Percentiles rank a stretch among this genome's conserved stretches.
Conservation (phyloP, 2,797 vertebrate species). For the Microcaecilia unicolor region DNA sequence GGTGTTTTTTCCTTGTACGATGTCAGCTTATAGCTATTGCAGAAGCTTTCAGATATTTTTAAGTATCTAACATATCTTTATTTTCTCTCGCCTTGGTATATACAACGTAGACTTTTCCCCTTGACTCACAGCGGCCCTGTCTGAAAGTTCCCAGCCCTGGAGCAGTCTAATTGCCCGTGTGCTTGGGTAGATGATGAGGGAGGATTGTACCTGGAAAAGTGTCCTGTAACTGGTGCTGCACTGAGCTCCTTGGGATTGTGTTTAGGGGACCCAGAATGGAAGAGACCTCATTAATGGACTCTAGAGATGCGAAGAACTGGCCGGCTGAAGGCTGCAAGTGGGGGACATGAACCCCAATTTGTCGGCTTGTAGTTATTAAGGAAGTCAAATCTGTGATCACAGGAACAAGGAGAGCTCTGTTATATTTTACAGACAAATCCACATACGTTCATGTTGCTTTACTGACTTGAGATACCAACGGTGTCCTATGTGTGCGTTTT, state of each 20-base stretch:
- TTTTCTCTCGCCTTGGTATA: too few relatives aligned
- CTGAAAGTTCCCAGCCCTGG: too few relatives aligned
- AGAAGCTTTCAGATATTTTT: neutral
- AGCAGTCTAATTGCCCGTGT: too few relatives aligned
- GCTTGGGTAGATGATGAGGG: neutral
- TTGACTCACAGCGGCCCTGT: too few relatives aligned
- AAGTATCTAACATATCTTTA: neutral
- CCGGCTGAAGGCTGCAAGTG: slow-evolving; percentile 72
- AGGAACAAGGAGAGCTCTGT: slow-evolving; percentile 44
- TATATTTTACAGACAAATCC: slow-evolving; percentile 13
- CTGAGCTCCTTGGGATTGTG: slow-evolving; percentile 79
- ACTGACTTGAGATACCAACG: too few relatives aligned
- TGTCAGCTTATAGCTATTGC: too few relatives aligned
- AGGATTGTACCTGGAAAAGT: slow-evolving; percentile 88
- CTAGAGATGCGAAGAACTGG: slow-evolving; percentile 93
- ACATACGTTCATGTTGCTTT: too few relatives aligned
- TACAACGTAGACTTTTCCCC: too few relatives aligned
- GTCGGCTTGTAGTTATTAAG: slow-evolving; percentile 82
- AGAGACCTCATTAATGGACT: slow-evolving; percentile 83
- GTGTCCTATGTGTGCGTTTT: neutral
- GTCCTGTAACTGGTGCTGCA: slow-evolving; percentile 98
- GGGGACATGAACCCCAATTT: slow-evolving; percentile 77
- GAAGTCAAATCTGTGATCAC: slow-evolving; percentile 85
- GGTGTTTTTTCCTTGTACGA: too few relatives aligned
- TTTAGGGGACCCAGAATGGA: slow-evolving; percentile 87